A percentile compares a stretch with the other conserved stretches of the same genome.
Conservation (phyloP, 1,140 invertebrate genomes). For the Bemisia tabaci region DNA sequence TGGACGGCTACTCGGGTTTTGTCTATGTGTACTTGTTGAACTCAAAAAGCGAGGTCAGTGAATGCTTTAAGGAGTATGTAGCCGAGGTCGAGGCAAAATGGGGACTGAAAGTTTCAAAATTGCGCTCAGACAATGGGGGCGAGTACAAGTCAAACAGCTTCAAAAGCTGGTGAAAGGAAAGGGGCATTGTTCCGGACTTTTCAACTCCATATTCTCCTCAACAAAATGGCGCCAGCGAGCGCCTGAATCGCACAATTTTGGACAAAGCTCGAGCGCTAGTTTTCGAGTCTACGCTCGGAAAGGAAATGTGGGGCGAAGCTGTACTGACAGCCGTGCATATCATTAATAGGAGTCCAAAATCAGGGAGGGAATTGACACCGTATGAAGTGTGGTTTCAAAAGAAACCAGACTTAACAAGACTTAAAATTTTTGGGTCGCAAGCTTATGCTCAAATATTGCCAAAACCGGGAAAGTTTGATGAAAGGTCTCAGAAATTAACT, state of each 20-base stretch:
- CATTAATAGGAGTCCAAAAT: conserved; percentile 9
- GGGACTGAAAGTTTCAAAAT: conserved; percentile 10
- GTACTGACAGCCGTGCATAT: conserved; percentile 10
- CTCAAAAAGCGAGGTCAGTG: conserved; percentile 28
- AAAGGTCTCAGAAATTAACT: no score
- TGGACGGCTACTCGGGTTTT: conserved; percentile 28
- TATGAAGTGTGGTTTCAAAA: background rate
- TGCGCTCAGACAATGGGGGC: conserved; percentile 18
- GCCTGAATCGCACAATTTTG: conserved; percentile 22
- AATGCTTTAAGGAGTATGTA: conserved; percentile 28
- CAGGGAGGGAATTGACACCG: background rate
- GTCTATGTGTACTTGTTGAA: conserved; percentile 29
- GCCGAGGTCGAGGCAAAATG: conserved; percentile 26
- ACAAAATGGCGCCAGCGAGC: conserved; percentile 28
- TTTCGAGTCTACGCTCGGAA: conserved; percentile 17
- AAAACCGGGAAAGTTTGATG: no score
- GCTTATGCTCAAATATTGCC: no score
- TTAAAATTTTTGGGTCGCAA: conserved; percentile 6
- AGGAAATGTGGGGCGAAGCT: conserved; percentile 26
- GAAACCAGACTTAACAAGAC: conserved; percentile 6
- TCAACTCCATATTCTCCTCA: conserved; percentile 27
- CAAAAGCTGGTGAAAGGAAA: conserved; percentile 17
- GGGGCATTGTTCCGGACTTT: conserved; percentile 21
- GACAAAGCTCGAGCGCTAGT: conserved; percentile 25
- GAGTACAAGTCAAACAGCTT: conserved; percentile 16